Percentiles rank a stretch among this genome's conserved stretches.
Conservation (phyloP, 1,140 invertebrate species). For the Ditylenchus dipsaci region DNA sequence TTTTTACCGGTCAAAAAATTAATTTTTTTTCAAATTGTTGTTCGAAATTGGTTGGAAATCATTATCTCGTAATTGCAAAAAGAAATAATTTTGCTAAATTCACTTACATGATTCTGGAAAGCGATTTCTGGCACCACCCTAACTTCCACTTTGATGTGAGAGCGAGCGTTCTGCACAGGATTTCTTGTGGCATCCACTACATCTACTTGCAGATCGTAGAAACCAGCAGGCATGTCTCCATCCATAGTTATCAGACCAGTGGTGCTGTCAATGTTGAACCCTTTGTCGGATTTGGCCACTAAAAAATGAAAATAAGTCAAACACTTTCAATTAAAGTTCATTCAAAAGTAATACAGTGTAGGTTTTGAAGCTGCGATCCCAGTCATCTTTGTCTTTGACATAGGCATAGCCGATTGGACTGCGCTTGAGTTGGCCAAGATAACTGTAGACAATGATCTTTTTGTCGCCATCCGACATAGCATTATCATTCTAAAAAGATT, state of each 20-base stretch:
- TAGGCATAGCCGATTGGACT: constrained; percentile 54
- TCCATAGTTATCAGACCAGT: constrained; percentile 46
- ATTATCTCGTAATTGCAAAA: too few relatives aligned
- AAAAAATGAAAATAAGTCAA: neutral
- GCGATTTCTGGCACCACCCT: constrained; percentile 32
- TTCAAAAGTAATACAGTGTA: constrained; percentile 22
- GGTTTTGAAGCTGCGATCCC: constrained; percentile 53
- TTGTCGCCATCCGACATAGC: constrained; percentile 53
- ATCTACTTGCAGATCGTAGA: constrained; percentile 46
- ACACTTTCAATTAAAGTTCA: too few relatives aligned
- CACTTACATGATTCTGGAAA: constrained; percentile 52
- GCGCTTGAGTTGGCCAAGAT: constrained; percentile 48
- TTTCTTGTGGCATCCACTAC: constrained; percentile 46
- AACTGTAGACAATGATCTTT: constrained; percentile 50
- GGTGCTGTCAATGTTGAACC: constrained; percentile 7
- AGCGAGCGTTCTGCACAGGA: constrained; percentile 32
- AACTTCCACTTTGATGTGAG: constrained; percentile 49
- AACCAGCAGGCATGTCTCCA: constrained; percentile 46
- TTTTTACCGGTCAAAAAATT: too few relatives aligned
- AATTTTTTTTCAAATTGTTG: too few relatives aligned
- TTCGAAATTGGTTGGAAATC: too few relatives aligned
- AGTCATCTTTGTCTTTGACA: constrained; percentile 53
- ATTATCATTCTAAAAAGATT: constrained; percentile 56
- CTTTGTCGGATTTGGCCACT: constrained; percentile 16
- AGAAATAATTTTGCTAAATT: neutral